Evolutionary conservation across 2,888 invertebrate genomes (phyloP).

Genomic region (Mylabris sibirica): DNA sequence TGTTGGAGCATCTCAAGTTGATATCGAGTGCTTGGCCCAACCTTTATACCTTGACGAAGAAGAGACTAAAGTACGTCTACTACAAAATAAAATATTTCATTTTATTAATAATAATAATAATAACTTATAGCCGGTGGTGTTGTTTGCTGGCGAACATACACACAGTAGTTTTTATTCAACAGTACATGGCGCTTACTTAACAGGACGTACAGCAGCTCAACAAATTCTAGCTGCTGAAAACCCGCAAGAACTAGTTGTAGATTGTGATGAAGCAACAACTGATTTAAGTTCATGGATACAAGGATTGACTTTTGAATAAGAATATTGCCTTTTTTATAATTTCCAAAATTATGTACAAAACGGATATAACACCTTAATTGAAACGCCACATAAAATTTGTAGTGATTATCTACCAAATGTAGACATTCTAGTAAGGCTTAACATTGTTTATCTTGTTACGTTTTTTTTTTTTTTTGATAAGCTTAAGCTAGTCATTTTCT

Average conservation of each 20-base stretch:
- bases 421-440: conserved; percentile 27
- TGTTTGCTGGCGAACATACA: conserved; percentile 96
- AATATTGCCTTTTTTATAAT: conserved; percentile 11
- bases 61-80: conserved; percentile 73
- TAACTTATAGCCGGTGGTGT: conserved; percentile 74
- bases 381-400: not conserved
- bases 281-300: conserved; percentile 90
- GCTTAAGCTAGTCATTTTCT: conserved; percentile 56
- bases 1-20: conserved; percentile 86
- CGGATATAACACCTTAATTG: not conserved
- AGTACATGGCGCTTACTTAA: conserved; percentile 91
- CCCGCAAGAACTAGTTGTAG: conserved; percentile 70
- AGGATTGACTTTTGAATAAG: conserved; percentile 80
- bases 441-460: conserved; percentile 23
- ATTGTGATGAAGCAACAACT: conserved; percentile 74
- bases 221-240: conserved; percentile 71
- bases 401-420: not conserved
- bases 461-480: conserved; percentile 41
- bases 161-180: conserved; percentile 95
- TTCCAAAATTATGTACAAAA: not conserved
- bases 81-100: too few relatives aligned
- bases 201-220: conserved; percentile 84
- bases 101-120: not conserved
- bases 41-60: conserved; percentile 78
- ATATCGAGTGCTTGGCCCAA: conserved; percentile 86